These are phyloP conservation scores for Trachelus tabidus DNA, from an alignment of 2,888 invertebrate genomes.

Conservation along the genomic window DNA sequence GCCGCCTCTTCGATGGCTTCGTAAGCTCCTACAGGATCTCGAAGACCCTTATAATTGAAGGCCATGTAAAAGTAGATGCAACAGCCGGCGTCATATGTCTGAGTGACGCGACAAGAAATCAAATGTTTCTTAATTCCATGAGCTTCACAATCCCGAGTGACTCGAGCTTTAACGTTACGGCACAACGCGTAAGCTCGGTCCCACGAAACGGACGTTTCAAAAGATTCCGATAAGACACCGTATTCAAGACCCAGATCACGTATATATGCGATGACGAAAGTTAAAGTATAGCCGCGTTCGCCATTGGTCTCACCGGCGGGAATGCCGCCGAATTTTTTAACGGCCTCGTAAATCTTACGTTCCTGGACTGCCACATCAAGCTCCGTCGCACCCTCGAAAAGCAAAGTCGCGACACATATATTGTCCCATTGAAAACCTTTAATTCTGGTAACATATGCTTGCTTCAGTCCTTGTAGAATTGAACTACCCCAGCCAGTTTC, in stretches of 20 bases:
- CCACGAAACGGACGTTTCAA: constrained; percentile 99
- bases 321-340: constrained; percentile 81
- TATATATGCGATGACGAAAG: constrained; percentile 98
- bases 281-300: constrained; percentile 93
- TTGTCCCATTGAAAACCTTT: constrained; percentile 85
- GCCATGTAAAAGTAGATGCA: constrained; percentile 97
- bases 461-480: constrained; percentile 84
- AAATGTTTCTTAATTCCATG: constrained; percentile 73
- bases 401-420: constrained; percentile 91
- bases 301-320: constrained; percentile 95
- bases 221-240: constrained; percentile 92
- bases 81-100: constrained; percentile 97
- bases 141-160: constrained; percentile 73
- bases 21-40: constrained; percentile 82
- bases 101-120: constrained; percentile 89
- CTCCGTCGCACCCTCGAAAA: constrained; percentile 85
- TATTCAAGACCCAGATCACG: constrained; percentile 92
- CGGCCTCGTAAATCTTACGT: constrained; percentile 82
- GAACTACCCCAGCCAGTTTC: constrained; percentile 73
- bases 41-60: constrained; percentile 74
- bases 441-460: constrained; percentile 86
- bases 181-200: constrained; percentile 86
- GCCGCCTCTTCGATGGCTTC: constrained; percentile 90
- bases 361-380: constrained; percentile 82
- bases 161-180: constrained; percentile 87